Evolutionary conservation across 1,140 invertebrate species (phyloP), one percentile per base, ranked within the genome.

Genomic region (Scaptomyza montana): DNA sequence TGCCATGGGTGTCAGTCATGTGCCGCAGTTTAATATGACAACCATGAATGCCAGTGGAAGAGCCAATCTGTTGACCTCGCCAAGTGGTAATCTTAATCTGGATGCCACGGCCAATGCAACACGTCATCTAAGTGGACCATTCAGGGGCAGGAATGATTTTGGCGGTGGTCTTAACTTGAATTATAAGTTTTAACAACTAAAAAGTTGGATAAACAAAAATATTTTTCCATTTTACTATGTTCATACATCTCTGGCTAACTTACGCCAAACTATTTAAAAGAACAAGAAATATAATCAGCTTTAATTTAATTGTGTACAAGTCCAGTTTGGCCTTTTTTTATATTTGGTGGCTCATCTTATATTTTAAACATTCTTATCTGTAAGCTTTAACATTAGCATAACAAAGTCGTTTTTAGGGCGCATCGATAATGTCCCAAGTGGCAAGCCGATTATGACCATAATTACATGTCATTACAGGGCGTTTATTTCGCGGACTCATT

Each of bases 391-490:
- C 63, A 82, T 80, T 90, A 75, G 77, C 87, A 90, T 90, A 90
- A 78, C 68, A 80, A 87, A 82, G 59, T 70, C 67, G 46, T 75
- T 90, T 30, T 71, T 56, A 41, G 51, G 61, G 41, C 74, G 21
- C 51, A 41, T 56, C 25, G 70, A 84, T 84, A 70, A 78, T 54
- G 49, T 53, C 50, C 60, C 72, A 61, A 78, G 72, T 86, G 81
- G 71, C 74, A 90, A 90, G 77, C 65, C 73, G 87, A 90, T 90
- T 90, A 90, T 85, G 65, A 75, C 77, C 84, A 67, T 84, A 84
- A 89, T 90, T 89, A 90, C 79, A 84, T 77, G 80, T 90, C 74
- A 89, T 90, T 90, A 90, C 89, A 82, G 59, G 41, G 71, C 77
- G 74, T 79, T 84, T 84, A 76, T 86, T 60, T 41, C 51, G 59